Evolutionary conservation across 2,113 vertebrate species (phyloP).

Genomic region (Clarias magur): DNA sequence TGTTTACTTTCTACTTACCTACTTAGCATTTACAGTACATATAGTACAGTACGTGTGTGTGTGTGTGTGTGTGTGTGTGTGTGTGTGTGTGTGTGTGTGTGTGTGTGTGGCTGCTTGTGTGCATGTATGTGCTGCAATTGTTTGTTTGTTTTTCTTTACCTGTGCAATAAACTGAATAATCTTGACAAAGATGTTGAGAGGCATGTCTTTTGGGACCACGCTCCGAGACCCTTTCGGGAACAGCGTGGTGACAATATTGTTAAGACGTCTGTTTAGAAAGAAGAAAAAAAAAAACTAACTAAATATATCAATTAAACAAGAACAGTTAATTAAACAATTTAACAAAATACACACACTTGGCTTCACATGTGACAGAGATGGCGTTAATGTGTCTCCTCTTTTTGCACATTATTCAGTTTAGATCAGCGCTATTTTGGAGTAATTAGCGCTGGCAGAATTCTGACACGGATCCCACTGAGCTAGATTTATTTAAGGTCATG

Average conservation of each 20-base stretch:
- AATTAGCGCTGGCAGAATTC: not conserved
- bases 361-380: not conserved
- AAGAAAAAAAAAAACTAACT: not conserved
- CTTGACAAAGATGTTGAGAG: slow-evolving; percentile 98
- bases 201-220: slow-evolving; percentile 97
- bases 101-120: not conserved
- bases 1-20: not conserved
- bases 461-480: not conserved
- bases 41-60: not conserved
- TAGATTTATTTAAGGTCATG: not conserved
- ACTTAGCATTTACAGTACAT: not conserved
- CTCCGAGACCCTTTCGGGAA: slow-evolving; percentile 97
- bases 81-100: not conserved
- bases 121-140: not conserved
- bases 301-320: not conserved
- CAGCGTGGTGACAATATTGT: slow-evolving; percentile 92
- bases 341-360: slow-evolving; percentile 25
- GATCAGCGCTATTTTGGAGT: slow-evolving; percentile 40
- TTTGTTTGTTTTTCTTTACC: slow-evolving; percentile 66
- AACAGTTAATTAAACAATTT: not conserved
- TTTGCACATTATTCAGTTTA: slow-evolving; percentile 35
- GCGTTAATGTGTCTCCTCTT: not conserved
- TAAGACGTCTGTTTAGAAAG: slow-evolving; percentile 84
- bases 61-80: not conserved
- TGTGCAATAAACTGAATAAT: slow-evolving; percentile 99